Conservation (phyloP, 92 coral and sea anemone genomes). For the Umimayanthus chanpuru region DNA sequence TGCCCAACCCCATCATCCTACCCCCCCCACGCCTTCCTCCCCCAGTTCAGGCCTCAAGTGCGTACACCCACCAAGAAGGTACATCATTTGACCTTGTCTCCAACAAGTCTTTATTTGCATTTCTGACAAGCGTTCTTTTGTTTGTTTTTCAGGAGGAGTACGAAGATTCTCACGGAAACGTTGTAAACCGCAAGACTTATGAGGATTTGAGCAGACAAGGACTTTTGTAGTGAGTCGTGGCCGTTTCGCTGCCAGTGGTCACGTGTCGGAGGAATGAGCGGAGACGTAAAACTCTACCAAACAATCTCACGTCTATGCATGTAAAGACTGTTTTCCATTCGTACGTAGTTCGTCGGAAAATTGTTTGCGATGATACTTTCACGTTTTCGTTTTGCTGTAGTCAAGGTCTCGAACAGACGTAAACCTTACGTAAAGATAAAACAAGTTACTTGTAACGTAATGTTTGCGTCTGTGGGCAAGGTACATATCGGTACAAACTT, state of each 20-base stretch:
- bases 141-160: slow-evolving; percentile 82
- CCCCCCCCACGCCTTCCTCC: too few species aligned
- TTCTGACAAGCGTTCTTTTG: not conserved
- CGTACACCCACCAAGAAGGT: not conserved
- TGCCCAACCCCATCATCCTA: too few species aligned
- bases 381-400: not conserved
- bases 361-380: too few species aligned
- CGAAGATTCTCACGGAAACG: slow-evolving; percentile 96
- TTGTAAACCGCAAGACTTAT: slow-evolving; percentile 89
- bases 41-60: too few species aligned
- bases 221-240: slow-evolving; percentile 51
- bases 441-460: too few species aligned
- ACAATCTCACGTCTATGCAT: too few species aligned
- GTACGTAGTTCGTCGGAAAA: too few species aligned
- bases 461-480: not conserved
- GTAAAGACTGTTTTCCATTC: too few species aligned
- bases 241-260: not conserved
- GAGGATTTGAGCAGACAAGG: slow-evolving; percentile 99
- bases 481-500: not conserved
- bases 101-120: not conserved
- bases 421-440: too few species aligned
- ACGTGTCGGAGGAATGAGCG: too few species aligned
- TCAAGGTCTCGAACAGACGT: too few species aligned
- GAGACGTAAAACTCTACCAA: too few species aligned
- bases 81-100: not conserved